A percentile compares a stretch with the other conserved stretches of the same genome.
Conservation (phyloP, 2,113 vertebrate genomes). For the Prunella fulvescens region DNA sequence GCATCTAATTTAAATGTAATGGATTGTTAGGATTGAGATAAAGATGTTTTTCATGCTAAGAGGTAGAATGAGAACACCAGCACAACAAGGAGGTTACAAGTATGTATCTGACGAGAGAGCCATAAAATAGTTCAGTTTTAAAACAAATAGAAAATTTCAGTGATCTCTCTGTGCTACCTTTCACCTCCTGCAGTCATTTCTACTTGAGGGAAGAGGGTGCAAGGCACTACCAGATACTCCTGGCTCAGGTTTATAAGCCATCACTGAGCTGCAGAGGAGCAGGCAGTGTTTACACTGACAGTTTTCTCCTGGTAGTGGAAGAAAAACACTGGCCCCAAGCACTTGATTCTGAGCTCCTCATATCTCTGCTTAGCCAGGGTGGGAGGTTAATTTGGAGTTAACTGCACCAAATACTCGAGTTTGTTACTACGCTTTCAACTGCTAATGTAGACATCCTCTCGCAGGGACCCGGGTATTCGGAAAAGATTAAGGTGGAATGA, state of each 20-base stretch:
- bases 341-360: not conserved
- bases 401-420: not conserved
- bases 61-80: slow-evolving; percentile 2
- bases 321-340: not conserved
- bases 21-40: not conserved
- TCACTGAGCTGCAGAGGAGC: not conserved
- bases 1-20: not conserved
- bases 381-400: slow-evolving; percentile 44
- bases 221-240: not conserved
- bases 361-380: not conserved
- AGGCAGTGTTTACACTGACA: not conserved
- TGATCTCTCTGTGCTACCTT: not conserved
- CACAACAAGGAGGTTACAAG: slow-evolving; percentile 30
- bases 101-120: not conserved
- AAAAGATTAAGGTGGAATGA: slow-evolving; percentile 9
- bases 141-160: not conserved
- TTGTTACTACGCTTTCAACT: not conserved
- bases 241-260: not conserved
- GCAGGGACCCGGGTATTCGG: not conserved
- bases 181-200: not conserved
- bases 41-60: slow-evolving; percentile 2
- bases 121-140: slow-evolving; percentile 17
- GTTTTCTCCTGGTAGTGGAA: not conserved
- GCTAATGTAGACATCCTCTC: not conserved
- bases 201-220: not conserved